These are phyloP conservation scores for Ranitomeya imitator DNA, from an alignment of 2,113 vertebrate genomes.

Conservation along the genomic window DNA sequence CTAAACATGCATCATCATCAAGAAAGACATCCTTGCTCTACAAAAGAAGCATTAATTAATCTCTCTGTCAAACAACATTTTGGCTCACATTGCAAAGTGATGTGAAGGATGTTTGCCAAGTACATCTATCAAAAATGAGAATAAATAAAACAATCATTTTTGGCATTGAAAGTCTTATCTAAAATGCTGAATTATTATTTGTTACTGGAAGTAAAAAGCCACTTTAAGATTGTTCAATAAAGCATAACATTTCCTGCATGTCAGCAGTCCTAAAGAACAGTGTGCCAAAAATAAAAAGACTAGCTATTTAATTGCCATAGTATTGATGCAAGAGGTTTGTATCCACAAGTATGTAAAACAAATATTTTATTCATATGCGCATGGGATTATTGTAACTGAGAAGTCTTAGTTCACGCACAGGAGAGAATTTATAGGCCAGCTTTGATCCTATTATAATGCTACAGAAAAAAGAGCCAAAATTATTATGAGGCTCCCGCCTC, in stretches of 20 bases:
- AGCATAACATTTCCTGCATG: slow-evolving; percentile 49
- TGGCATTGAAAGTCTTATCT: slow-evolving; percentile 41
- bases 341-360: not conserved
- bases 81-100: slow-evolving; percentile 48
- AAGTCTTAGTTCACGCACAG: too few relatives aligned
- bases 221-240: slow-evolving; percentile 44
- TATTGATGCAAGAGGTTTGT: not conserved
- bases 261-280: slow-evolving; percentile 25
- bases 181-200: slow-evolving; percentile 55
- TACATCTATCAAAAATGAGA: slow-evolving; percentile 50
- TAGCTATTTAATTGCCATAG: not conserved
- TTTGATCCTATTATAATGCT: too few relatives aligned
- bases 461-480: too few relatives aligned
- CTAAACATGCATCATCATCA: slow-evolving; percentile 51
- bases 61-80: slow-evolving; percentile 42
- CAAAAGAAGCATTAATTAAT: slow-evolving; percentile 50
- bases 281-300: slow-evolving; percentile 36
- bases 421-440: too few relatives aligned
- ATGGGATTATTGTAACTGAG: not conserved
- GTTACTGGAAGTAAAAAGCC: slow-evolving; percentile 55
- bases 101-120: slow-evolving; percentile 52
- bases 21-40: slow-evolving; percentile 38
- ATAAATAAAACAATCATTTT: slow-evolving; percentile 55
- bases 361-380: not conserved
- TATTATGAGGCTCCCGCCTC: too few relatives aligned